Evolutionary conservation across 2,113 vertebrate genomes (phyloP), one percentile per base, ranked within the genome.

Genomic region (Cepphus grylle): DNA sequence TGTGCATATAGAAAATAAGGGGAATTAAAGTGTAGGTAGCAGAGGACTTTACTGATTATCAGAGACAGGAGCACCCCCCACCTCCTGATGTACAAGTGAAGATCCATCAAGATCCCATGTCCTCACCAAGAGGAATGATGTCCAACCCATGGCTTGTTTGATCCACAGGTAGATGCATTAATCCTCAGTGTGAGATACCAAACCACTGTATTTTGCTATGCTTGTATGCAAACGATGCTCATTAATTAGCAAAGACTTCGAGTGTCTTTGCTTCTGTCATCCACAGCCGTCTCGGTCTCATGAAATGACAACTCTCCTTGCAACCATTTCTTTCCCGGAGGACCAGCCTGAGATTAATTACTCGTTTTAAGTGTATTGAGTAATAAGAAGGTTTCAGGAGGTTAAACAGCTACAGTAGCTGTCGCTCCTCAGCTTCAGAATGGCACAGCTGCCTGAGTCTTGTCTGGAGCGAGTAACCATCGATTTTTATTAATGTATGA

Each of bases 171-270:
- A 56, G 29, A 29, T 45, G 45, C 50, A 34, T 66, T 50, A 77
- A 45, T 53, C 45, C 15, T 61, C 53, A 30, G 2, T 53, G 36
- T 43, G 11, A 67, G 53, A 53, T 40, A n/a, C 27, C 43, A 34
- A 53, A 40, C 21, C 4, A 11, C 29, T 55, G 1, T 29, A 29
- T 30, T 73, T 89, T 92, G 38, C 38, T 73, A 2, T 15, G 11
- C 13, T 59, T 40, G 27, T 25, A 8, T 40, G 49, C 53, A 59
- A 55, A 69, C 7, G 32, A 38, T 55, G 29, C n/a, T 79, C 7
- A 0, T n/a, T 42, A 78, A 0, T n/a, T 42, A 78, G n/a, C 61
- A 59, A n/a, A 67, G n/a, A 21, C 30, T 53, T 40, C 0, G 1
- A 19, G 65, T 36, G 43, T 36, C 71, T 62, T 70, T 72, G 71